Base-by-base conservation (phyloP, 2,797 vertebrate species). In the Manis crassicaudata region DNA sequence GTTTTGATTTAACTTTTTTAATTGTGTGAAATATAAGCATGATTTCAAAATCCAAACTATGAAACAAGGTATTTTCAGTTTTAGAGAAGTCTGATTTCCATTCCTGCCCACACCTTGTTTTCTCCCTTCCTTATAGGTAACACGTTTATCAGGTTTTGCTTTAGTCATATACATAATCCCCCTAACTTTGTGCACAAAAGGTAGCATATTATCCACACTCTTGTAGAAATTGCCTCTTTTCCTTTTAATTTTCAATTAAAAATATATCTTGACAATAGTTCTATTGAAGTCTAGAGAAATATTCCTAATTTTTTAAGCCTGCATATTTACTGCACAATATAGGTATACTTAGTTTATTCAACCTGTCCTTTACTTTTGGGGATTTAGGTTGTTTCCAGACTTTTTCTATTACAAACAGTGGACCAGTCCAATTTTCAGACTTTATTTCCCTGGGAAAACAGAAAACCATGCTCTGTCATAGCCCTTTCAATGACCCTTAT, bases 31-130 rank as follows among this genome's bases (percentile, higher is more conserved):
- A 97, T 68, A 18, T 17, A 63, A 63, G 1, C 21, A 70, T 20
- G 11, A 29, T 88, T 84, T 84, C 23, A 90, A 85, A 90, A 68
- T 82, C 21, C 62, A 82, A 91, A 94, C 52, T 23, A 93, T 76
- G 77, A 63, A 88, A 29, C 2, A 86, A 91, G 14, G 17, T 63
- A 54, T 11, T 29, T 35, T 68, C 58, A 77, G 20, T 68, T 89
- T 89, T 76, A 32, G 35, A 94, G 50, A 94, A 82, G 46, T 76
- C 7, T 16, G 37, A 8, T 67, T 95, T 95, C 63, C 43, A 50
- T 73, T 13, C 21, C 20, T 83, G 1, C 1, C n/a, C 9, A 18
- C 73, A 32, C 1, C 1, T 10, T 54, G 1, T 63, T 56, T 32
- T 7, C 68, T 62, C n/a, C 32, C 4, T 88, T 29, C 52, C 13